Evolutionary conservation across 2,113 vertebrate species (phyloP).

Genomic region (Epinephelus moara): DNA sequence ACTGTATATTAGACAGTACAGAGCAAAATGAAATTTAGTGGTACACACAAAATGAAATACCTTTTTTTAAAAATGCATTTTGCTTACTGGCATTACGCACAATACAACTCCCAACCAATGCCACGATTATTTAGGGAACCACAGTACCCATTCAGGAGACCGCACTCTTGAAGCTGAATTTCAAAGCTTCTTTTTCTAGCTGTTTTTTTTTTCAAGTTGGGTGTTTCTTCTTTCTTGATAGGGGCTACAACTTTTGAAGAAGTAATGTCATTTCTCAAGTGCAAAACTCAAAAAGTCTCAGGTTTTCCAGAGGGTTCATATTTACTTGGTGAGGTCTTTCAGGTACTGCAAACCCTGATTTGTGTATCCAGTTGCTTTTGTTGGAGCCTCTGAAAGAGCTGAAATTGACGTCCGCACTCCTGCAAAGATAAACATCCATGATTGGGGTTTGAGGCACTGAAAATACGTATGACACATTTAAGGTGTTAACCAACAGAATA

Average conservation of each 20-base stretch:
- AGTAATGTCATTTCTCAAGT: constrained; percentile 53
- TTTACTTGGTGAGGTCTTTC: constrained; percentile 89
- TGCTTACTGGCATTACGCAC: constrained; percentile 42
- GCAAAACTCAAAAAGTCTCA: constrained; percentile 65
- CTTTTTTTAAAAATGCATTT: constrained; percentile 35
- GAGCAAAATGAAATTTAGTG: constrained; percentile 21
- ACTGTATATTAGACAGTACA: not conserved
- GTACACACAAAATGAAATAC: constrained; percentile 35
- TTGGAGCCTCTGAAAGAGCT: constrained; percentile 89
- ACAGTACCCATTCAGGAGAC: constrained; percentile 3
- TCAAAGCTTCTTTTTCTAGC: not conserved
- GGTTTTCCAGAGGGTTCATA: constrained; percentile 14
- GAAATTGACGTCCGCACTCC: constrained; percentile 89
- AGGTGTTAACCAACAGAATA: not conserved
- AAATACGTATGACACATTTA: not conserved
- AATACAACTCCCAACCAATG: constrained; percentile 26
- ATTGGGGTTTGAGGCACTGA: not conserved
- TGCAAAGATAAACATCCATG: constrained; percentile 71
- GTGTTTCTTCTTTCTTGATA: constrained; percentile 37
- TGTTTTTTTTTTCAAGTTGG: constrained; percentile 21
- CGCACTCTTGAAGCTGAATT: not conserved
- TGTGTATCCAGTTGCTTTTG: constrained; percentile 86
- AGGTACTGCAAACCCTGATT: constrained; percentile 88
- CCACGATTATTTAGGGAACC: constrained; percentile 17
- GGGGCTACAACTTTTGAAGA: constrained; percentile 29